Evolutionary conservation across 2,113 vertebrate species (phyloP).

Genomic region (Xyrauchen texanus): DNA sequence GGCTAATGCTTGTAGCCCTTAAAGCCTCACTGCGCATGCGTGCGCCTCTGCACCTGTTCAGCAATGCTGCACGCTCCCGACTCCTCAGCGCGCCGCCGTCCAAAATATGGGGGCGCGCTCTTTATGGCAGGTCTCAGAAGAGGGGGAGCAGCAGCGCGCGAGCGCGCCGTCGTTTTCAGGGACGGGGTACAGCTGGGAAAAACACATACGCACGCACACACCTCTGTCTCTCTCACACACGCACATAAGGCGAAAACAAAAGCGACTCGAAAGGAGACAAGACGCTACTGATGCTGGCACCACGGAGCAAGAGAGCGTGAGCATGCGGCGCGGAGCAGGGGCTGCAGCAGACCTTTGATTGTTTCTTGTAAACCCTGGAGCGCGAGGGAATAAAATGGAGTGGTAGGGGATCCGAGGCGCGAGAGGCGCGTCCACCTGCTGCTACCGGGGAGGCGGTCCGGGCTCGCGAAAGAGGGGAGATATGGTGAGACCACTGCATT

Average conservation of each 20-base stretch:
- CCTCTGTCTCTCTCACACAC: constrained; percentile 21
- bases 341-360: constrained; percentile 51
- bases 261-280: constrained; percentile 36
- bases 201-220: constrained; percentile 36
- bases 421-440: constrained; percentile 75
- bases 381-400: constrained; percentile 58
- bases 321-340: constrained; percentile 42
- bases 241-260: constrained; percentile 26
- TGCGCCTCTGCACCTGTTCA: constrained; percentile 55
- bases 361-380: constrained; percentile 53
- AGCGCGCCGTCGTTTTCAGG: constrained; percentile 55
- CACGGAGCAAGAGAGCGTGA: constrained; percentile 20
- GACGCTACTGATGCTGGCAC: constrained; percentile 31
- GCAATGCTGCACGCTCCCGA: constrained; percentile 52
- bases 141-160: constrained; percentile 58
- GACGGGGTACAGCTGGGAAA: constrained; percentile 64
- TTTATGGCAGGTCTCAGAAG: constrained; percentile 77
- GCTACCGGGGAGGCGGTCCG: constrained; percentile 30
- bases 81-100: constrained; percentile 55
- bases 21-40: constrained; percentile 35
- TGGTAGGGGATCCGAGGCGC: constrained; percentile 52
- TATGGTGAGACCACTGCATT: constrained; percentile 61
- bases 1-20: background rate
- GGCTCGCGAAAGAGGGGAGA: constrained; percentile 48
- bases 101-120: constrained; percentile 72